Evolutionary conservation across 1,140 invertebrate genomes (phyloP).

Genomic region (Anthonomus grandis): DNA sequence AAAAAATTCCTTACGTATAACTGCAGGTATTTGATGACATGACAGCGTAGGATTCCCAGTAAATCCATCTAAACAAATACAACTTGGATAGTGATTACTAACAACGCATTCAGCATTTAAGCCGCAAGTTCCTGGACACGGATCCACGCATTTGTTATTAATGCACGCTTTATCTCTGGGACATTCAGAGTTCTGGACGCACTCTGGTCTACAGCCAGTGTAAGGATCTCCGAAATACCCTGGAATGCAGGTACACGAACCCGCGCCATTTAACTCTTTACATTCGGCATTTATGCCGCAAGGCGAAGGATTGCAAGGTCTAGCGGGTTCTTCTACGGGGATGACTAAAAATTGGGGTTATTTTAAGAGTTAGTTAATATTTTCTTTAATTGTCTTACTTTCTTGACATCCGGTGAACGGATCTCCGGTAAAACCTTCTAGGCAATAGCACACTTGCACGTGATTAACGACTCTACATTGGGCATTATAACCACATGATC

Average conservation of each 20-base stretch:
- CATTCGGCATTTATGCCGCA: conserved; percentile 81
- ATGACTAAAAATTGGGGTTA: conserved; percentile 11
- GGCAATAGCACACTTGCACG: conserved; percentile 58
- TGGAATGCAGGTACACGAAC: conserved; percentile 66
- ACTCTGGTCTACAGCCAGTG: conserved; percentile 70
- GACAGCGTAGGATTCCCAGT: conserved; percentile 60
- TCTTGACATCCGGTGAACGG: conserved; percentile 54
- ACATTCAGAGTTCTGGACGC: conserved; percentile 67
- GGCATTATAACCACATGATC: conserved; percentile 62
- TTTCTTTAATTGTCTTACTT: conserved; percentile 36
- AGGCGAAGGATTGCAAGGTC: conserved; percentile 62
- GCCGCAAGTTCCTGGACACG: conserved; percentile 63
- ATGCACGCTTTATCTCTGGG: conserved; percentile 58
- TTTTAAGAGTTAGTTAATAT: not conserved
- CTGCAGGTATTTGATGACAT: conserved; percentile 51
- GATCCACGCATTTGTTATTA: conserved; percentile 64
- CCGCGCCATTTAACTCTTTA: conserved; percentile 66
- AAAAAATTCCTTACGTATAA: conserved; percentile 15
- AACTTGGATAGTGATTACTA: conserved; percentile 66
- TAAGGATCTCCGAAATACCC: conserved; percentile 72
- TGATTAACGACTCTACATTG: conserved; percentile 64
- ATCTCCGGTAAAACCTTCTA: conserved; percentile 54
- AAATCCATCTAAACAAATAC: conserved; percentile 63
- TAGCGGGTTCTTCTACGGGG: conserved; percentile 48
- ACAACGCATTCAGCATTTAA: conserved; percentile 67